These are phyloP conservation scores for Mungos mungo DNA, from an alignment of 2,113 vertebrate genomes.

Conservation along the genomic window DNA sequence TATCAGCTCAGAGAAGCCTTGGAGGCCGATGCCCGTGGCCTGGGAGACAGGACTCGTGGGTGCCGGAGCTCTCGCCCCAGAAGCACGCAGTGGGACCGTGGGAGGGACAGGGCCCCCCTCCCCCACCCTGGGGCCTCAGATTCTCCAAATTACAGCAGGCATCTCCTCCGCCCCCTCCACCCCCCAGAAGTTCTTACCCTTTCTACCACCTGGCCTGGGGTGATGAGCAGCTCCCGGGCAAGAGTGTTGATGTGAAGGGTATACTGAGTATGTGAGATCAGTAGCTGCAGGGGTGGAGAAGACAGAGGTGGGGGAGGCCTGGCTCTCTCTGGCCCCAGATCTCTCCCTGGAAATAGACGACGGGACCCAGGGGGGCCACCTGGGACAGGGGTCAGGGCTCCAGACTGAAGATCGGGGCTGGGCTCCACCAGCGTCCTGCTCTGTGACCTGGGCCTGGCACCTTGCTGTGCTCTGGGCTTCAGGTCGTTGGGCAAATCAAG, in stretches of 20 bases:
- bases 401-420: background rate
- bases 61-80: background rate
- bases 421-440: background rate
- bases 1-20: slow-evolving; percentile 67
- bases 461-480: background rate
- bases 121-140: background rate
- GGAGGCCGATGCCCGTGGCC: slow-evolving; percentile 53
- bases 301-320: background rate
- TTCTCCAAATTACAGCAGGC: background rate
- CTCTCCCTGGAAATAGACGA: background rate
- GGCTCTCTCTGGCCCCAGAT: background rate
- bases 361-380: background rate
- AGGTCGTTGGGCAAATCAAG: background rate
- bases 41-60: background rate
- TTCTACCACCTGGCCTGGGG: background rate
- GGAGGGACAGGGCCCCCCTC: background rate
- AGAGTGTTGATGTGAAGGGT: slow-evolving; percentile 71
- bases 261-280: slow-evolving; percentile 66
- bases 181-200: background rate
- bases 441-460: background rate
- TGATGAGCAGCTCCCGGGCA: slow-evolving; percentile 21
- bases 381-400: too few relatives aligned
- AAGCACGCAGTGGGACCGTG: background rate
- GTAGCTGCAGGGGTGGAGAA: slow-evolving; percentile 29
- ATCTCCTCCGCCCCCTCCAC: too few relatives aligned